A percentile compares a stretch with the other conserved stretches of the same genome.
Conservation (phyloP, 1,140 invertebrate species). For the Copidosoma floridanum region DNA sequence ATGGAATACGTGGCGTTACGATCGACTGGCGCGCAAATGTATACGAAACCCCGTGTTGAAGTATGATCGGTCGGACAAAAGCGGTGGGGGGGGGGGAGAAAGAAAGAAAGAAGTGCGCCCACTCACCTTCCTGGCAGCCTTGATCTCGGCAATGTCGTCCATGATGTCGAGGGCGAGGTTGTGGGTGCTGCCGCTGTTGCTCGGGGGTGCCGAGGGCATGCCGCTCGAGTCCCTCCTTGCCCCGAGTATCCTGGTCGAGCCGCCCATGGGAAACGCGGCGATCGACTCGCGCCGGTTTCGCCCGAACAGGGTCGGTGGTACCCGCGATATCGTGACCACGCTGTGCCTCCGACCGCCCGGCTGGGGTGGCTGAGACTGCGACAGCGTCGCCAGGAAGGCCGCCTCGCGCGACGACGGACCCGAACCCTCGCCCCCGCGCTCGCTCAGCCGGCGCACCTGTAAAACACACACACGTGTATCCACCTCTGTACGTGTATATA, state of each 20-base stretch:
- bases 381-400: conserved; percentile 76
- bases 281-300: conserved; percentile 75
- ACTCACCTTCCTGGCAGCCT: conserved; percentile 70
- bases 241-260: conserved; percentile 48
- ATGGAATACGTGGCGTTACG: no score
- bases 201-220: conserved; percentile 61
- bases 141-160: conserved; percentile 75
- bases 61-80: no score
- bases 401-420: conserved; percentile 68
- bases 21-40: no score
- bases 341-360: conserved; percentile 76
- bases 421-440: conserved; percentile 70
- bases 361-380: conserved; percentile 66
- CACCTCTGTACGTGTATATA: neutral
- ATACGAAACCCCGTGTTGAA: no score
- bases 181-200: conserved; percentile 72
- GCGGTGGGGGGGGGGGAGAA: no score
- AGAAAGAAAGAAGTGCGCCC: no score
- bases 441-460: conserved; percentile 72
- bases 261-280: conserved; percentile 66
- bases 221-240: conserved; percentile 54
- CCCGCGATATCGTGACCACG: conserved; percentile 78
- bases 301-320: conserved; percentile 72
- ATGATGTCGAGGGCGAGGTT: conserved; percentile 82
- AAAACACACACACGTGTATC: no score